Evolutionary conservation across 2,888 invertebrate species (phyloP).

Genomic region (Bombylius major): DNA sequence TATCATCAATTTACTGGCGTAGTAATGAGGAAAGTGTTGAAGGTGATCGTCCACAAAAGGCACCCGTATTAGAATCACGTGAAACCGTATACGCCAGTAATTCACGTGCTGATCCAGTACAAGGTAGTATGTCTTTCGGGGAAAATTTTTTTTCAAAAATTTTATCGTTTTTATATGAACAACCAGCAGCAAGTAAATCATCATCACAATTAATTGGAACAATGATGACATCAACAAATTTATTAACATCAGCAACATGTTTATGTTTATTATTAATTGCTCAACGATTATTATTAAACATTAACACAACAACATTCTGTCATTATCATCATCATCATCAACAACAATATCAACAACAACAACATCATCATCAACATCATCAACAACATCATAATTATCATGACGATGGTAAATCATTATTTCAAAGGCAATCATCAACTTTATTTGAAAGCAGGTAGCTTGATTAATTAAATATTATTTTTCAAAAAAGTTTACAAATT

Average conservation of each 20-base stretch:
- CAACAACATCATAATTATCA: background rate
- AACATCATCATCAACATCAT: background rate
- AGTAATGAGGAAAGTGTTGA: slow-evolving; percentile 65
- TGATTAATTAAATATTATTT: background rate
- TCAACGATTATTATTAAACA: background rate
- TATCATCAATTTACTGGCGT: slow-evolving; percentile 57
- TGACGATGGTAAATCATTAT: too few species aligned
- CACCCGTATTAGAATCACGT: slow-evolving; percentile 55
- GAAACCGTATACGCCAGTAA: slow-evolving; percentile 44
- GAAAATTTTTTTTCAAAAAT: slow-evolving; percentile 37
- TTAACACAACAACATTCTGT: too few species aligned
- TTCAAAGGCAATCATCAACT: background rate
- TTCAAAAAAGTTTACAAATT: too few species aligned
- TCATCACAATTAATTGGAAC: background rate
- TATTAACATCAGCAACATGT: background rate
- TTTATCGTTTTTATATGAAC: slow-evolving; percentile 37
- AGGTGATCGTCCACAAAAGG: slow-evolving; percentile 52
- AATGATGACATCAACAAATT: background rate
- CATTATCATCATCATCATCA: background rate
- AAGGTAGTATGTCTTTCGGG: slow-evolving; percentile 44
- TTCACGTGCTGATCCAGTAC: slow-evolving; percentile 56
- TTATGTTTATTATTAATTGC: slow-evolving; percentile 3
- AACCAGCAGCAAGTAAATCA: slow-evolving; percentile 32
- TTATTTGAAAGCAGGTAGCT: background rate
- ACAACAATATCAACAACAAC: too few species aligned